Evolutionary conservation across 2,113 vertebrate species (phyloP), one percentile per base, ranked within the genome.

Genomic region (Crotalus tigris): DNA sequence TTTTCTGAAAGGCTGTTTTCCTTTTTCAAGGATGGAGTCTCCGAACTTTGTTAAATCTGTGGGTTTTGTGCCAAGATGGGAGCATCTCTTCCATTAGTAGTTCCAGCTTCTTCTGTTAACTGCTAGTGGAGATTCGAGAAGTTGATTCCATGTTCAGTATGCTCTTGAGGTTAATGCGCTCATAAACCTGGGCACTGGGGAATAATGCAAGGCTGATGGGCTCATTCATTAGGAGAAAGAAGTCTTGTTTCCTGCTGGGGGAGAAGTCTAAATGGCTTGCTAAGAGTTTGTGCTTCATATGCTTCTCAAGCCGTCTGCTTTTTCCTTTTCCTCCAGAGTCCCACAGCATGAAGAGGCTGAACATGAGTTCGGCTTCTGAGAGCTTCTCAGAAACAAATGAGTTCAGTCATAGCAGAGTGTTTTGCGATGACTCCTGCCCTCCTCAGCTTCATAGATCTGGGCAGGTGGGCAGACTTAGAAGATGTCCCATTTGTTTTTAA

Each of bases 211-310:
- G 46, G 81, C 49, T 85, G 75, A 75, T 93, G 44, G 88, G 44
- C 88, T 87, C 12, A 6, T 44, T 86, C n/a, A n/a, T 57, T 55
- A 12, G 33, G 87, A 55, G 0, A 91, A 29, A 33, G 58, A 91
- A 85, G 94, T 49, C 88, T 17, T 9, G 5, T 33, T 44, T 85
- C 1, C 0, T 44, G 0, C 90, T 0, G n/a, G 23, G 69, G 17
- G 0, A 0, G 2, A 81, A 58, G 17, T 3, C 23, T 0, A 54
- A 23, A 86, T 29, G 0, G 0, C 19, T 13, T 21, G 0, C 88
- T 23, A 53, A 26, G 5, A 0, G 5, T 85, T 57, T 58, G 26
- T n/a, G 49, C 0, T 0, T 26, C 8, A 3, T 57, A 24, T 53
- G 59, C 46, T 0, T 0, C 92, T 24, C 26, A 86, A 39, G 59